Conservation (phyloP, 2,888 invertebrate species). For the Mermis nigrescens region DNA sequence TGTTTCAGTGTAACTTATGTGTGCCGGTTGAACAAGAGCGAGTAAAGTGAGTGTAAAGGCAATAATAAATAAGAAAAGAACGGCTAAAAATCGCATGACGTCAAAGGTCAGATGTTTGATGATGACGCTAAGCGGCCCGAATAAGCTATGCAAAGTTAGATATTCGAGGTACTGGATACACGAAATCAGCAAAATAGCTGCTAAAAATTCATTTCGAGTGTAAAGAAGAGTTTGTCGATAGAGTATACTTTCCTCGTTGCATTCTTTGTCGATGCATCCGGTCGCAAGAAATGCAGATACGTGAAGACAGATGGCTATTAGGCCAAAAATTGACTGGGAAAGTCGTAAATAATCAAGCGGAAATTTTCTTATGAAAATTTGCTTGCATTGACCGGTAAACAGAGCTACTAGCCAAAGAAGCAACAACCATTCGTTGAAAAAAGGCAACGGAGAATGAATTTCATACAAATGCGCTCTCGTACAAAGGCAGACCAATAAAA, state of each 20-base stretch:
- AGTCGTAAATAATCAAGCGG: not conserved
- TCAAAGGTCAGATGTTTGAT: slow-evolving; percentile 50
- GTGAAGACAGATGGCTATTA: not conserved
- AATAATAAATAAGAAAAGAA: slow-evolving; percentile 86
- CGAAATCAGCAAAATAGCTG: slow-evolving; percentile 74
- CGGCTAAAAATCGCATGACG: slow-evolving; percentile 58
- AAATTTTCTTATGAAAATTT: not conserved
- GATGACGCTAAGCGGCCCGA: slow-evolving; percentile 99
- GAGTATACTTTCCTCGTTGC: too few relatives aligned
- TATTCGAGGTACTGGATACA: slow-evolving; percentile 80
- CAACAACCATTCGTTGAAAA: not conserved
- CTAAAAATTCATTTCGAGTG: slow-evolving; percentile 66
- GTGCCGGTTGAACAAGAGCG: slow-evolving; percentile 42
- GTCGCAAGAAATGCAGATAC: not conserved
- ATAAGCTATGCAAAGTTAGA: slow-evolving; percentile 90
- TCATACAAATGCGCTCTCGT: too few relatives aligned
- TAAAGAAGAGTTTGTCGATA: not conserved
- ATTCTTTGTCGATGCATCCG: too few relatives aligned
- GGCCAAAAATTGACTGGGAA: not conserved
- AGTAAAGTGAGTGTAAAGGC: slow-evolving; percentile 79
- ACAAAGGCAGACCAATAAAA: not conserved
- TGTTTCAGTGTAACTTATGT: not conserved
- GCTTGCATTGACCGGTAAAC: too few relatives aligned
- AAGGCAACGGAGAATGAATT: too few relatives aligned
- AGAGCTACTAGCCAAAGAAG: too few relatives aligned